These are phyloP conservation scores for Drosophila trapezifrons DNA, from an alignment of 1,140 invertebrate genomes.

Conservation along the genomic window DNA sequence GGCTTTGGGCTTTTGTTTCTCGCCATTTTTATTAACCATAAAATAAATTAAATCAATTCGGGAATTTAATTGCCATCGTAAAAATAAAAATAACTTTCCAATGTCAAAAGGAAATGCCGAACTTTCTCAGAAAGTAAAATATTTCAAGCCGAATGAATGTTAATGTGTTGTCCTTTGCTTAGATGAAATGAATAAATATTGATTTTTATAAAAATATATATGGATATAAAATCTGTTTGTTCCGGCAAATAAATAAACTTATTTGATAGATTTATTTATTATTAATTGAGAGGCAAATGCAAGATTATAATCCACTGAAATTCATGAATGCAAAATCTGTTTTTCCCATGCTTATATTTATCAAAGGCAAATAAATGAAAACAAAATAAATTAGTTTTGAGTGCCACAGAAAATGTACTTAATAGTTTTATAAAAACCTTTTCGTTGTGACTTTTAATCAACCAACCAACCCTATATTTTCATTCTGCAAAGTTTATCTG, in stretches of 20 bases:
- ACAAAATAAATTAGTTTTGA: background rate
- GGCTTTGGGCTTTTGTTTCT: constrained; percentile 40
- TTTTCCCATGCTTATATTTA: too few species aligned
- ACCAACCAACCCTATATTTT: background rate
- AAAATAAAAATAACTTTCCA: constrained; percentile 52
- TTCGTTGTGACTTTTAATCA: background rate
- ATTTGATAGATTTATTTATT: background rate
- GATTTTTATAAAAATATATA: background rate
- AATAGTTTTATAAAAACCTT: background rate
- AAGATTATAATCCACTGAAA: too few species aligned
- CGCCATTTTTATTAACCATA: constrained; percentile 75
- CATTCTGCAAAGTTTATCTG: too few species aligned
- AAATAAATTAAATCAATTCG: constrained; percentile 82
- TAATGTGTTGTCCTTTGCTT: background rate
- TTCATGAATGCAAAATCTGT: too few species aligned
- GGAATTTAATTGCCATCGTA: constrained; percentile 79
- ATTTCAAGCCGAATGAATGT: constrained; percentile 23
- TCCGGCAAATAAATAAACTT: background rate
- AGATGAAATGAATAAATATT: constrained; percentile 1
- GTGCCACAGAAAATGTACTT: too few species aligned
- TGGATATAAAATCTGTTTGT: background rate
- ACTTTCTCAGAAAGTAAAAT: constrained; percentile 14
- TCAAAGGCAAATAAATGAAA: background rate
- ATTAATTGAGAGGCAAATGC: background rate
- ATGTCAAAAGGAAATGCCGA: constrained; percentile 18